These are phyloP conservation scores for Hippopotamus amphibius DNA, from an alignment of 2,113 vertebrate genomes.

Conservation along the genomic window DNA sequence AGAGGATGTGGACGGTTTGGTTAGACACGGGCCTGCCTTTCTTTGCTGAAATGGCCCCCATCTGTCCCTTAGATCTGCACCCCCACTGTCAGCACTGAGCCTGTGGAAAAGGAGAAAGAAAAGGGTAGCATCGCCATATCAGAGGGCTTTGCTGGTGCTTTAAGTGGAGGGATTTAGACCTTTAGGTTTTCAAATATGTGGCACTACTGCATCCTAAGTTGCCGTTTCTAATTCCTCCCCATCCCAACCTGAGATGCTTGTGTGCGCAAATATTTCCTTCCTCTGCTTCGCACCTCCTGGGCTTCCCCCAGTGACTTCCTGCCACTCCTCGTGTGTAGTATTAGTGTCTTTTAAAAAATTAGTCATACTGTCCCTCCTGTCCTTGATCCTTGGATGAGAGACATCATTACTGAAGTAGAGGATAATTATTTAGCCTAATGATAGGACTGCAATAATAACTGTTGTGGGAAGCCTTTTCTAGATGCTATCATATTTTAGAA, in stretches of 20 bases:
- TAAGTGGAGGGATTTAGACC: neutral
- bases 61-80: neutral
- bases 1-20: neutral
- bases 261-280: neutral
- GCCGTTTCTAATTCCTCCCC: neutral
- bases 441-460: constrained; percentile 61
- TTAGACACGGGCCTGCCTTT: neutral
- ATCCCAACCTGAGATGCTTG: neutral
- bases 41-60: neutral
- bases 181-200: neutral
- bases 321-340: neutral
- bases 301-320: neutral
- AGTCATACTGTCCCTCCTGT: constrained; percentile 15
- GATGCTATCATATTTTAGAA: constrained; percentile 64
- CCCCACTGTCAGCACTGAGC: neutral
- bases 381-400: constrained; percentile 66
- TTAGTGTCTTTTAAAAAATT: constrained; percentile 47
- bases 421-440: constrained; percentile 75
- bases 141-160: neutral
- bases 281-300: neutral
- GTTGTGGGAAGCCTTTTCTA: constrained; percentile 73
- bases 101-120: neutral
- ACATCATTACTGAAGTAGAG: constrained; percentile 55
- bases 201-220: neutral
- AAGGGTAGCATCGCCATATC: neutral